A percentile compares a stretch with the other conserved stretches of the same genome.
phyloP scores from a whole-genome alignment of 2,888 invertebrate species.

The Apodemia zela region DNA sequence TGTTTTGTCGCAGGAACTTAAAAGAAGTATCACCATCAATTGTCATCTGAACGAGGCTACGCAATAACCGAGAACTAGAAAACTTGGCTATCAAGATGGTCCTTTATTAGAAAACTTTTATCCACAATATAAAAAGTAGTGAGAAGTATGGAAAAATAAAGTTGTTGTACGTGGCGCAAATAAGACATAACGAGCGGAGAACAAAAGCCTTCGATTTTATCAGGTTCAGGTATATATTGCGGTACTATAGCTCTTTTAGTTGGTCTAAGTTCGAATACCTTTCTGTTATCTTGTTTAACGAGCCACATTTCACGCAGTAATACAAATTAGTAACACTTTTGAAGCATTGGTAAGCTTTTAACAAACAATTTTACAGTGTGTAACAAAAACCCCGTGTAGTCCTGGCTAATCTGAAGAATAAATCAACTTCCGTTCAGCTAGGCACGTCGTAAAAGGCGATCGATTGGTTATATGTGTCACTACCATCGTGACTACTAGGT shows the following conservation, averaged over 20 bases:
- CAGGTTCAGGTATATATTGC: slow-evolving; percentile 1
- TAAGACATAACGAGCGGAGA: slow-evolving; percentile 50
- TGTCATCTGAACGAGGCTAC: slow-evolving; percentile 59
- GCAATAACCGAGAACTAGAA: slow-evolving; percentile 65
- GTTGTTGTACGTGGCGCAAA: slow-evolving; percentile 69
- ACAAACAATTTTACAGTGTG: no score
- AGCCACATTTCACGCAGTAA: not conserved
- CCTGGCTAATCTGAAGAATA: no score
- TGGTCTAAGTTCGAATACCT: not conserved
- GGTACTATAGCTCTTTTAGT: not conserved
- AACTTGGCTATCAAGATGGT: slow-evolving; percentile 63
- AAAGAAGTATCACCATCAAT: slow-evolving; percentile 73
- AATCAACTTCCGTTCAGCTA: no score
- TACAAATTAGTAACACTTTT: no score
- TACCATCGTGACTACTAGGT: no score
- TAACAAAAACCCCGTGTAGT: no score
- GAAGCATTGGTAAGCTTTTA: no score
- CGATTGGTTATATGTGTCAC: no score
- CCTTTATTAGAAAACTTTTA: slow-evolving; percentile 78
- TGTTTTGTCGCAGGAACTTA: slow-evolving; percentile 58
- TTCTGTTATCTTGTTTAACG: slow-evolving; percentile 1
- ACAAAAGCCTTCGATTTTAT: slow-evolving; percentile 21
- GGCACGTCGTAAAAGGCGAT: no score
- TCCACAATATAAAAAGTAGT: slow-evolving; percentile 42
- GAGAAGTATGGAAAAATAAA: slow-evolving; percentile 66